phyloP scores from a whole-genome alignment of 92 coral and sea anemone genomes.

The Epizoanthus ramosus region DNA sequence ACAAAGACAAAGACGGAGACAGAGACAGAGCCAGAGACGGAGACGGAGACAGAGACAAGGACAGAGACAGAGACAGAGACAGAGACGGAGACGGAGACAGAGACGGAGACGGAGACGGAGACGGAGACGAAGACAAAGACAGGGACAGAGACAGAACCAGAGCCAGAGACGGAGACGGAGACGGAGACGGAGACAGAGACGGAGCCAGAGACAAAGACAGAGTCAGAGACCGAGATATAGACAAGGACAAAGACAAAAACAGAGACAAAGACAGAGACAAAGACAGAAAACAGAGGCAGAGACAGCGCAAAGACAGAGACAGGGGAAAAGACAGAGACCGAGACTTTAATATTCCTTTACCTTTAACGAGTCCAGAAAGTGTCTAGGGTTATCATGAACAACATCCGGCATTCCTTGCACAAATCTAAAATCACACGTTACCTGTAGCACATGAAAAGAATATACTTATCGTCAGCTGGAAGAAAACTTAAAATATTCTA shows the following conservation, averaged over 20 bases:
- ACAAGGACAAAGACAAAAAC: not conserved
- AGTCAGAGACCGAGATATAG: too few relatives aligned
- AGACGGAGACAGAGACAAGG: not conserved
- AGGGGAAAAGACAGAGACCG: not conserved
- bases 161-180: not conserved
- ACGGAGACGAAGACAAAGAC: too few relatives aligned
- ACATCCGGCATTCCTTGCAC: conserved; percentile 31
- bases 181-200: not conserved
- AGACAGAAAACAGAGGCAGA: too few relatives aligned
- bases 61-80: too few relatives aligned
- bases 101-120: not conserved
- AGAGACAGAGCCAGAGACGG: not conserved
- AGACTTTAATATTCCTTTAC: not conserved
- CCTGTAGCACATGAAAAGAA: not conserved
- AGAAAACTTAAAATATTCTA: not conserved
- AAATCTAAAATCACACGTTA: conserved; percentile 22
- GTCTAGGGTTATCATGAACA: conserved; percentile 8
- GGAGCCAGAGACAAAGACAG: not conserved
- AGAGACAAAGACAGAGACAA: too few relatives aligned
- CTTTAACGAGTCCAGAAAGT: conserved; percentile 9
- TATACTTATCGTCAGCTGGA: too few relatives aligned
- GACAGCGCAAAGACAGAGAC: not conserved
- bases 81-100: too few relatives aligned
- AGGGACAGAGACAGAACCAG: too few relatives aligned
- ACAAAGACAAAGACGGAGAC: too few relatives aligned